Percentiles rank a stretch among this genome's conserved stretches.
Conservation (phyloP, 2,113 vertebrate genomes). For the Colaptes auratus region DNA sequence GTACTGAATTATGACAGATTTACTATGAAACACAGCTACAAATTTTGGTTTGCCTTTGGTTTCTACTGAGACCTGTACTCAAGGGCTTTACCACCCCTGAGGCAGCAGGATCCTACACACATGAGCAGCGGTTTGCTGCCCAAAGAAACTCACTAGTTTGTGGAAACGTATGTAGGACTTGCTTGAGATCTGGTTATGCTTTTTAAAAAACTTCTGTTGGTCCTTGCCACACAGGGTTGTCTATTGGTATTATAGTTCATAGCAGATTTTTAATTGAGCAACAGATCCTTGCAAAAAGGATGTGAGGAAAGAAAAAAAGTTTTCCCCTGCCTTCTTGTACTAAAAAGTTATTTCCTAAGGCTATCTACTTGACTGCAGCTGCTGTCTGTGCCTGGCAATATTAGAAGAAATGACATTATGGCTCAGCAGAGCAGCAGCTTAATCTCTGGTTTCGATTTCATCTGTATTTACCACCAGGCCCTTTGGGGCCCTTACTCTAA, state of each 20-base stretch:
- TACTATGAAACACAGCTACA: not conserved
- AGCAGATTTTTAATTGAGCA: not conserved
- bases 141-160: not conserved
- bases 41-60: not conserved
- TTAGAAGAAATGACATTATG: not conserved
- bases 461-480: not conserved
- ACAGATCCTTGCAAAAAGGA: not conserved
- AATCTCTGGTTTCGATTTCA: conserved; percentile 12
- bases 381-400: not conserved
- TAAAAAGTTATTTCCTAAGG: conserved; percentile 36
- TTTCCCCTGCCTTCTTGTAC: conserved; percentile 7
- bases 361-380: conserved; percentile 28
- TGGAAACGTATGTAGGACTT: not conserved
- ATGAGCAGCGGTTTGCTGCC: not conserved
- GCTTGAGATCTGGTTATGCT: not conserved
- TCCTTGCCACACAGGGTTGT: not conserved
- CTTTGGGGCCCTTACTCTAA: not conserved
- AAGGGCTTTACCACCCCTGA: not conserved
- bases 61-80: not conserved
- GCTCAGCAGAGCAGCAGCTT: not conserved
- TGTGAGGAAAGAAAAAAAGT: not conserved
- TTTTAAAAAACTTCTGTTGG: not conserved
- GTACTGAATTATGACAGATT: not conserved
- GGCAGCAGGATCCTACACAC: not conserved
- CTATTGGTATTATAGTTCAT: not conserved